Conservation (phyloP, 2,888 invertebrate genomes). For the Flabesymbios commensalis region DNA sequence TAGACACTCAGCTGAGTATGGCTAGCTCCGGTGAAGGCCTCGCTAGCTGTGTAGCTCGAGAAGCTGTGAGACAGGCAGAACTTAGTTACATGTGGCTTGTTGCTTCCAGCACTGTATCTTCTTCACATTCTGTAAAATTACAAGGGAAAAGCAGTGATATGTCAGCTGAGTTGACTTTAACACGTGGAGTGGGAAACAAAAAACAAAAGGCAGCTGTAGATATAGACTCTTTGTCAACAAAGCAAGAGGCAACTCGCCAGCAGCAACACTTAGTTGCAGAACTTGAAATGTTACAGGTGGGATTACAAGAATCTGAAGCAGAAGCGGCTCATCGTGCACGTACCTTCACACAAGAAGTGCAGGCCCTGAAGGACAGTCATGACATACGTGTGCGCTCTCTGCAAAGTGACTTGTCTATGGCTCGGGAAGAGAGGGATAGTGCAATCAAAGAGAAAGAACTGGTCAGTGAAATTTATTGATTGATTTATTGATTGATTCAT, state of each 20-base stretch:
- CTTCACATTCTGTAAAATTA: conserved; percentile 8
- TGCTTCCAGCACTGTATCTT: too few species aligned
- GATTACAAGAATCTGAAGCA: neutral
- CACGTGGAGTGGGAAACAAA: neutral
- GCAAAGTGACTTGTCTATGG: conserved; percentile 15
- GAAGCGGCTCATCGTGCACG: conserved; percentile 15
- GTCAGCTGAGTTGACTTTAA: conserved; percentile 2
- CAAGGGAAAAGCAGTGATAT: conserved; percentile 10
- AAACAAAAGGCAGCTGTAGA: neutral
- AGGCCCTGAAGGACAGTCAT: conserved; percentile 26
- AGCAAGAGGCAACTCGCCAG: neutral
- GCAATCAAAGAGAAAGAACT: conserved; percentile 5
- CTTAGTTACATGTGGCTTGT: conserved; percentile 46
- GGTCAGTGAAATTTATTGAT: too few species aligned
- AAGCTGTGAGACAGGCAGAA: conserved; percentile 75
- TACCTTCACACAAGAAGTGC: conserved; percentile 13
- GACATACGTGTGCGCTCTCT: conserved; percentile 26
- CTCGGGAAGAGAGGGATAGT: neutral
- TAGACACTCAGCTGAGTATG: neutral
- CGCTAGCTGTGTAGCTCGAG: conserved; percentile 71
- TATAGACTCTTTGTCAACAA: neutral
- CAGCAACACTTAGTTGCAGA: too few species aligned
- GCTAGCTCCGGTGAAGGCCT: conserved; percentile 16
- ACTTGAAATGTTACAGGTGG: neutral
- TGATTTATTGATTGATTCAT: too few species aligned